A percentile compares a stretch with the other conserved stretches of the same genome.
phyloP scores from a whole-genome alignment of 2,888 invertebrate genomes.

The Steinernema scapterisci region DNA sequence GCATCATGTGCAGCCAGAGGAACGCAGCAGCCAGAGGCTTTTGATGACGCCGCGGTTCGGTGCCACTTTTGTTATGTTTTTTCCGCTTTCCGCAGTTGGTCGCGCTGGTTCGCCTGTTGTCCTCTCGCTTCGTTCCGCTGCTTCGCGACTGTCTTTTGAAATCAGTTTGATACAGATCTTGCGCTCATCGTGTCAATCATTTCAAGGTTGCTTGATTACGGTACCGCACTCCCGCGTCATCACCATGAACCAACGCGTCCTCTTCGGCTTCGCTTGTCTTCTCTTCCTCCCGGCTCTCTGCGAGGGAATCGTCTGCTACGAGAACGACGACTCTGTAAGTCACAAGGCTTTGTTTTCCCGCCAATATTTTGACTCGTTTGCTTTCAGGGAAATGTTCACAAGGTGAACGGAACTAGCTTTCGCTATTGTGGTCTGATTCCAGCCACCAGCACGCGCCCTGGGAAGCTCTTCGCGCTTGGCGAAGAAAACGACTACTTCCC shows the following conservation, averaged over 20 bases:
- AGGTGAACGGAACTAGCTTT: background rate
- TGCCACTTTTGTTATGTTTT: background rate
- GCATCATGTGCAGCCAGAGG: background rate
- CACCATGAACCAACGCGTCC: no score
- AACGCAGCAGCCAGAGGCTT: background rate
- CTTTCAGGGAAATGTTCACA: constrained; percentile 3
- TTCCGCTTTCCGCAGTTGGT: background rate
- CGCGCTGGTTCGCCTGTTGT: background rate
- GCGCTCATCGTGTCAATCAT: no score
- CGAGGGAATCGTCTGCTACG: background rate
- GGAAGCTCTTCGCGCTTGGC: constrained; percentile 41
- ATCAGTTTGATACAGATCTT: no score
- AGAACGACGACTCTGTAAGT: constrained; percentile 17
- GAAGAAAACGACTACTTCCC: constrained; percentile 42
- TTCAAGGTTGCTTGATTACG: no score
- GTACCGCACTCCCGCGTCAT: no score
- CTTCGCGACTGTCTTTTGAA: background rate
- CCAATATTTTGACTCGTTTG: background rate
- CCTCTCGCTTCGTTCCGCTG: no score
- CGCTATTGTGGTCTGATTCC: constrained; percentile 39
- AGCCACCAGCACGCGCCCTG: constrained; percentile 33
- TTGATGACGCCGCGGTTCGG: background rate
- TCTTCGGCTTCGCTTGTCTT: background rate
- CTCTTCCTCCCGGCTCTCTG: background rate
- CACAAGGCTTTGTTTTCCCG: background rate